phyloP scores from a whole-genome alignment of 2,113 vertebrate genomes.

The Oryzias celebensis region DNA sequence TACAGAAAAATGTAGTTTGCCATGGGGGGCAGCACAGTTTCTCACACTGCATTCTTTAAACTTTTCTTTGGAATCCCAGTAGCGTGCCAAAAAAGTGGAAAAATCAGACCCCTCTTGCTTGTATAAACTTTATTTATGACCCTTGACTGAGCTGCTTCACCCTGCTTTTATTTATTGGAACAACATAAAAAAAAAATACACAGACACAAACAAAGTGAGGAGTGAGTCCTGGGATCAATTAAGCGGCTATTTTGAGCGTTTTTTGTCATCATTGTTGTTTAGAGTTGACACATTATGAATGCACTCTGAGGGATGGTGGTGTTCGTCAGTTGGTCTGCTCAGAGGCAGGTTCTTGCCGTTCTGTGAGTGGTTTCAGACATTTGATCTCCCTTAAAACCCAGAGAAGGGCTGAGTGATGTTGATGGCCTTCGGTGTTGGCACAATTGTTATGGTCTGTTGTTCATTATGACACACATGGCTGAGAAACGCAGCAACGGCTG shows the following conservation, averaged over 20 bases:
- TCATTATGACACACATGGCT: conserved; percentile 33
- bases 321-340: neutral
- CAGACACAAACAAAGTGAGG: conserved; percentile 36
- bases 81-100: conserved; percentile 45
- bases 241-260: conserved; percentile 47
- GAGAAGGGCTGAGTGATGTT: conserved; percentile 9
- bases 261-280: conserved; percentile 42
- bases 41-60: conserved; percentile 43
- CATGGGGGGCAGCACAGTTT: conserved; percentile 4
- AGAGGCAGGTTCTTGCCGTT: too few relatives aligned
- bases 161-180: conserved; percentile 42
- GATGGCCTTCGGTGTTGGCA: conserved; percentile 17
- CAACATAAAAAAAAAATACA: conserved; percentile 25
- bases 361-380: too few relatives aligned
- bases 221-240: conserved; percentile 54
- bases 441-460: conserved; percentile 32
- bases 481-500: conserved; percentile 34
- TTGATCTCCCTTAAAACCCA: neutral
- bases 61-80: conserved; percentile 36
- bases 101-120: conserved; percentile 43
- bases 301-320: neutral
- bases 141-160: conserved; percentile 50
- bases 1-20: conserved; percentile 2
- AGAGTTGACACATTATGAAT: conserved; percentile 16
- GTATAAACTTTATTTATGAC: conserved; percentile 73